Evolutionary conservation across 2,888 invertebrate genomes (phyloP), one percentile per base, ranked within the genome.

Genomic region (Hemithea aestivaria): DNA sequence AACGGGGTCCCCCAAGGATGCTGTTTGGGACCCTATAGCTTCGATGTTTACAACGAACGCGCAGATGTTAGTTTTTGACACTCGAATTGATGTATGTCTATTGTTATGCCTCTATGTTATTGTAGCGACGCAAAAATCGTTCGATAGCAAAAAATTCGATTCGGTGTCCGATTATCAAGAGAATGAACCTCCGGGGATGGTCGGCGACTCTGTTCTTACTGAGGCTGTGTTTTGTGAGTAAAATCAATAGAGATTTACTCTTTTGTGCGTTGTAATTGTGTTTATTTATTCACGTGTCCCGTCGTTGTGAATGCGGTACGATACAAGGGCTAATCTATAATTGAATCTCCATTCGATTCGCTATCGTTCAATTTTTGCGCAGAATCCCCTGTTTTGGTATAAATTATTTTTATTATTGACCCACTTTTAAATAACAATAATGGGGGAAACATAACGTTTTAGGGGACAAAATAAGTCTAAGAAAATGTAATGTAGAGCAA

Each of bases 51-150:
- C 76, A 78, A 73, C 75, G 76, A 68, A 70, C 68, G 80, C 79
- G 85, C 85, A 87, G 87, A 87, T 87, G 87, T 83, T 84, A 84
- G 84, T 85, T 85, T 87, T 85, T 87, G 87, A 87, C 87, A 85
- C 85, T 82, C 57, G 73, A 80, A 83, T 87, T 85, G 84, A 87
- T 87, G 85, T 83, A 80, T 73, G 68, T 70, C 76, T 66, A 68
- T 87, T 85, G 83, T 84, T 84, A 54, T 55, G 57, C 62, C 58
- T 53, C 50, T 50, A 72, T 66, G 73, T 78, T 79, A 83, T 84
- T 82, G 73, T 66, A 63, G 59, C 65, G 56, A 66, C 58, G 70
- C 68, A 74, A 80, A 80, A 83, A 84, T 73, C 74, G 67, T 72
- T 71, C 48, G 52, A 43, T 47, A 48, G 49, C 70, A 80, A 80